A percentile compares a stretch with the other conserved stretches of the same genome.
Conservation (phyloP, 2,888 invertebrate genomes). For the Phasia obesa region DNA sequence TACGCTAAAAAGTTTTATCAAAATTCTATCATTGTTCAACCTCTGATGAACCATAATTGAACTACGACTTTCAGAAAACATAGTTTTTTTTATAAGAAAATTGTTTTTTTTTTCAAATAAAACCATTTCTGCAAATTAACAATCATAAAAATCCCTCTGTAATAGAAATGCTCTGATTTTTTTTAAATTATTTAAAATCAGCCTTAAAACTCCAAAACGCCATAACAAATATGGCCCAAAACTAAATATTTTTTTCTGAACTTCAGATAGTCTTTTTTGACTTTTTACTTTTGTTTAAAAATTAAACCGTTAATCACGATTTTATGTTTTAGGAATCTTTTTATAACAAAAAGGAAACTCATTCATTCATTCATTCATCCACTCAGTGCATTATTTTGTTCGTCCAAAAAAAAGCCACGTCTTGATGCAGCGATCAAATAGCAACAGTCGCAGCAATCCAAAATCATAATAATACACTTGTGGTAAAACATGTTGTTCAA, state of each 20-base stretch:
- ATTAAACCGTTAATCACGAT: conserved; percentile 68
- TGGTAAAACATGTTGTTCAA: conserved; percentile 64
- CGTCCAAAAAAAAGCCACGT: conserved; percentile 57
- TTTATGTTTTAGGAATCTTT: conserved; percentile 36
- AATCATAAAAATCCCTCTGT: too few species aligned
- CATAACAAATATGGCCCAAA: conserved; percentile 46
- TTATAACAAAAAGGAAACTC: conserved; percentile 29
- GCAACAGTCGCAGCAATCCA: conserved; percentile 39
- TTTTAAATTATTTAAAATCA: background rate
- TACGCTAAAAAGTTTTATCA: too few species aligned
- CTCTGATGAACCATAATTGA: too few species aligned
- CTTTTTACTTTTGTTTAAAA: conserved; percentile 14
- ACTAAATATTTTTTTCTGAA: conserved; percentile 25
- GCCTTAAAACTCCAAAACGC: background rate
- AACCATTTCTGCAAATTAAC: too few species aligned
- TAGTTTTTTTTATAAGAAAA: too few species aligned
- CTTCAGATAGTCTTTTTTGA: conserved; percentile 22
- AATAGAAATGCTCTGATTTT: too few species aligned
- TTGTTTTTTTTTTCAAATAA: too few species aligned
- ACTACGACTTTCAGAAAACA: too few species aligned
- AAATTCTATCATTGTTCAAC: too few species aligned
- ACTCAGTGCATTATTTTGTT: conserved; percentile 32
- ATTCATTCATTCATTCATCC: conserved; percentile 16
- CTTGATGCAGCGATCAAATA: conserved; percentile 37
- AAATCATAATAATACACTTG: conserved; percentile 61